A percentile compares a stretch with the other conserved stretches of the same genome.
phyloP scores from a whole-genome alignment of 2,113 vertebrate species.

The Tachycineta bicolor region DNA sequence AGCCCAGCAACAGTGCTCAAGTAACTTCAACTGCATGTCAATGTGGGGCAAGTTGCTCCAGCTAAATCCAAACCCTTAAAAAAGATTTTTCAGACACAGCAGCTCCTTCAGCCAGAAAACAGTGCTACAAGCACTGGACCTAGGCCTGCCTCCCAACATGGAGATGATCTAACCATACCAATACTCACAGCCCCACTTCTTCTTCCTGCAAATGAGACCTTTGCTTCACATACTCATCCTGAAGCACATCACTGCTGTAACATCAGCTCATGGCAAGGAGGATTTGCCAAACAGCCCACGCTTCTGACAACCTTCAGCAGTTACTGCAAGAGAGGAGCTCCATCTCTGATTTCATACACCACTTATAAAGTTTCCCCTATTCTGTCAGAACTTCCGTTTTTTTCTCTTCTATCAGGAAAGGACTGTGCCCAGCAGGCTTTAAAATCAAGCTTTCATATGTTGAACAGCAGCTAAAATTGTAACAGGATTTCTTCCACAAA shows the following conservation, averaged over 20 bases:
- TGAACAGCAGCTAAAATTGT: background rate
- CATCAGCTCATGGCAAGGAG: background rate
- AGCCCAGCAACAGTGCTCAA: background rate
- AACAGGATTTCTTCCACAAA: background rate
- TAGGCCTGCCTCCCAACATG: background rate
- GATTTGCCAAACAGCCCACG: background rate
- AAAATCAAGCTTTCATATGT: background rate
- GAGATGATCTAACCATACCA: background rate
- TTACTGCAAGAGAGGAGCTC: background rate
- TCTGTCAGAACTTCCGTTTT: background rate
- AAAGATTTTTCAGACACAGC: background rate
- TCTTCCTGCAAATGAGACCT: background rate
- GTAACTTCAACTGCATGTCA: background rate
- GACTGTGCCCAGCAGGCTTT: background rate
- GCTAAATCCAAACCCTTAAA: background rate
- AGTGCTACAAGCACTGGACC: background rate
- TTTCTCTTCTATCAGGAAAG: background rate
- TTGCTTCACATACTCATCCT: background rate
- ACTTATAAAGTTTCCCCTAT: background rate
- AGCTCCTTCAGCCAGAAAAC: background rate
- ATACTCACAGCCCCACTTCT: background rate
- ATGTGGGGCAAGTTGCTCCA: background rate
- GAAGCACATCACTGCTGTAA: background rate
- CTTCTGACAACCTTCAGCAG: background rate
- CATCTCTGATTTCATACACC: background rate